phyloP scores from a whole-genome alignment of 2,113 vertebrate genomes.

The Oncorhynchus mykiss region DNA sequence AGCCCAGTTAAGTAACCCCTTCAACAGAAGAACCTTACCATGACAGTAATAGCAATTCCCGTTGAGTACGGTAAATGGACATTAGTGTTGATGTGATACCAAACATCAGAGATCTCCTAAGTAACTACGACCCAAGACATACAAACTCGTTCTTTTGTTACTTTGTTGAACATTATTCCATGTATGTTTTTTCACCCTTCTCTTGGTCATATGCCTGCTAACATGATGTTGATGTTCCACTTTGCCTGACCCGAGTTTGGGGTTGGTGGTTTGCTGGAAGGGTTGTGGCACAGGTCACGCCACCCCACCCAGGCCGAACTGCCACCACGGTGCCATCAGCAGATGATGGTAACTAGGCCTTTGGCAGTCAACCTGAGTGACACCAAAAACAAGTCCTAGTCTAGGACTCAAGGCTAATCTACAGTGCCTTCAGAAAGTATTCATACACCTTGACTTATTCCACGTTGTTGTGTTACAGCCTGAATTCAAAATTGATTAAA shows the following conservation, averaged over 20 bases:
- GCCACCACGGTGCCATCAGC: not conserved
- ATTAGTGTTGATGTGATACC: too few species aligned
- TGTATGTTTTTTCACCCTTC: too few species aligned
- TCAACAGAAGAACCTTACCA: not conserved
- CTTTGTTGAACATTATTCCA: too few species aligned
- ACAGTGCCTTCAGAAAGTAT: too few species aligned
- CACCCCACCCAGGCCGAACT: too few species aligned
- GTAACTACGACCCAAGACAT: too few species aligned
- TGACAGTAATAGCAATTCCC: not conserved
- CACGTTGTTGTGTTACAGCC: too few species aligned
- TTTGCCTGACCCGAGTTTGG: not conserved
- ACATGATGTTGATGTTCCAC: not conserved
- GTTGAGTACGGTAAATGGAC: not conserved
- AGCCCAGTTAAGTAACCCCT: not conserved
- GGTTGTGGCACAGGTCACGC: not conserved
- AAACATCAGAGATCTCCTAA: too few species aligned
- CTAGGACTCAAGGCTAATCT: not conserved
- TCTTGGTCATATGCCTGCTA: not conserved
- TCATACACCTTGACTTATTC: too few species aligned
- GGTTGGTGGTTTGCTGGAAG: not conserved
- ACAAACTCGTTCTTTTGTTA: too few species aligned
- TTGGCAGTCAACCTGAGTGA: not conserved
- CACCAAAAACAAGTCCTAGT: not conserved
- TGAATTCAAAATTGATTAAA: too few species aligned
- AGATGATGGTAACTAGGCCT: not conserved